Evolutionary conservation across 2,797 vertebrate genomes (phyloP), one percentile per base, ranked within the genome.

Genomic region (Cottoperca gobio): DNA sequence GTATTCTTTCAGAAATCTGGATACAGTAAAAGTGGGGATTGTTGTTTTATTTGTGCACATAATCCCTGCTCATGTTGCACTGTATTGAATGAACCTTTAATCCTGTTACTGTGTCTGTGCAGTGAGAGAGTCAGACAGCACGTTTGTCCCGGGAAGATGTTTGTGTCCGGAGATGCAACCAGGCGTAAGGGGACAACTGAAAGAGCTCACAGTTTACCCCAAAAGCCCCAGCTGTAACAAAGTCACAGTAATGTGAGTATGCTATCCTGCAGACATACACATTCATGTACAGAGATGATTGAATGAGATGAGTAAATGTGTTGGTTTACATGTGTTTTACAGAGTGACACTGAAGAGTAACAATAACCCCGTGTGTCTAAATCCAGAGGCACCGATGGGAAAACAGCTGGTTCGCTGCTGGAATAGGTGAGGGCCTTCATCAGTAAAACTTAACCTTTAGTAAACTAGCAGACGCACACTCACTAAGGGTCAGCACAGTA

Each of bases 211-310:
- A 0, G 78, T 96, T 23, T 69, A 50, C n/a, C 78, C 53, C 9
- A 90, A 62, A 65, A 90, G 80, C 70, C 43, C 84, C n/a, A 83
- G 33, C 43, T 96, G 95, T 48, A 14, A 67, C 57, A 86, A 60
- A 37, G 11, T 88, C 14, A 93, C 94, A 60, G 90, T 96, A 46
- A 94, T 96, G 95, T 96, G 81, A 94, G 95, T 93, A 84, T 14
- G 26, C 58, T 7, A 65, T 35, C 43, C 48, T 64, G 28, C 57
- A 62, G 11, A 58, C 11, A 60, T 40, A 40, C 33, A 73, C 14
- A 55, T 6, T 17, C 37, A 70, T 2, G 48, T 3, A 46, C 24
- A 24, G 31, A 33, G 31, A 33, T 7, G 31, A 33, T 33, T 33
- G 31, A 33, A 33, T 33, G 33, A 2, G 6, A 68, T 6, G 4